Evolutionary conservation across 2,797 vertebrate genomes (phyloP), one percentile per base, ranked within the genome.

Genomic region (Diglossa cyanea): DNA sequence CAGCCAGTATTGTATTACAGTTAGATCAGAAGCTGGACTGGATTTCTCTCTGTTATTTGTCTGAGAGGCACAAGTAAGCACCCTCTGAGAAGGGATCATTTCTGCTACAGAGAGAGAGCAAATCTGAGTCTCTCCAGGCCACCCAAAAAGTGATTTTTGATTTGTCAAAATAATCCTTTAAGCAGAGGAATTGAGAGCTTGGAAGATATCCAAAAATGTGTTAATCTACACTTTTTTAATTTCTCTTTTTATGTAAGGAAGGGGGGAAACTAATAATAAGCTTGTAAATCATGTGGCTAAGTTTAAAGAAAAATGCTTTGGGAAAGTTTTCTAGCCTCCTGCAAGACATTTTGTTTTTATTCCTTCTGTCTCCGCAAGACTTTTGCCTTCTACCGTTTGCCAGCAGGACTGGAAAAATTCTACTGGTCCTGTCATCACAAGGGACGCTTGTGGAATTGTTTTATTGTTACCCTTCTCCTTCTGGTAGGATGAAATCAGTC

Each of bases 141-240:
- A 94, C 93, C 93, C 89, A 89, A 94, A 92, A 93, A 95, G 75
- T 67, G 72, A 94, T 88, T 86, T 94, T 94, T 93, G 87, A 86
- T 94, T 96, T 95, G 70, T 93, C 84, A 92, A 88, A 96, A 93
- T 94, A 96, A 88, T 92, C 70, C 82, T 90, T 93, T 92, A 77
- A 74, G 72, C 33, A 81, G 55, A 91, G 70, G 54, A 94, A 86
- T 75, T 6, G 40, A 93, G 79, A 93, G 30, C 63, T 95, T 97
- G 95, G 92, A 96, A 78, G 17, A 44, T 68, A 86, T 54, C 92
- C 87, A 97, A 93, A 89, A 96, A 94, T 93, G 70, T 91, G 94
- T 88, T 96, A 93, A 96, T 96, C 92, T 94, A 77, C 75, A 87
- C 54, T 93, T 96, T 78, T 91, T 39, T 5, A 72, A 94, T 86